phyloP scores from a whole-genome alignment of 2,113 vertebrate species.

The Forbesichthys agassizii region DNA sequence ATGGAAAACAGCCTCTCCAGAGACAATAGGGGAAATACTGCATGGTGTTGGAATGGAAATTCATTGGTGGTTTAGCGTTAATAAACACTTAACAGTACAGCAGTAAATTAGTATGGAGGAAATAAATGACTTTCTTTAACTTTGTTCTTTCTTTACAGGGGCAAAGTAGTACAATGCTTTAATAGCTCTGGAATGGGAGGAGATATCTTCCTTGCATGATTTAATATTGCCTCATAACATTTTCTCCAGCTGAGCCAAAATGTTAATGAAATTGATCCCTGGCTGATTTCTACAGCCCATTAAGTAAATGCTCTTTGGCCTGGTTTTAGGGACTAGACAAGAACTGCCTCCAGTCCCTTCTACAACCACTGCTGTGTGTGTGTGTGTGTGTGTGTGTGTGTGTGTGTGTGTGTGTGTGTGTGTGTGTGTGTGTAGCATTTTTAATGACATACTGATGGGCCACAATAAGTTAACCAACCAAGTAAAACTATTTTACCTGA shows the following conservation, averaged over 20 bases:
- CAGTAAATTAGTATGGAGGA: too few species aligned
- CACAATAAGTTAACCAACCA: constrained; percentile 13
- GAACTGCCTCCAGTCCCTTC: constrained; percentile 11
- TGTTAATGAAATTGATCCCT: constrained; percentile 59
- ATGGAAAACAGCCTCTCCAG: constrained; percentile 27
- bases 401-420: constrained; percentile 9
- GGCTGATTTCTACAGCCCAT: constrained; percentile 43
- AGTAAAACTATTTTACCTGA: constrained; percentile 41
- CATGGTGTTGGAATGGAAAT: too few species aligned
- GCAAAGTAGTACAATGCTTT: constrained; percentile 18
- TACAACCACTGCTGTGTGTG: neutral
- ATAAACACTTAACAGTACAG: too few species aligned
- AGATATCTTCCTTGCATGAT: constrained; percentile 33
- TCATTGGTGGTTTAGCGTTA: too few species aligned
- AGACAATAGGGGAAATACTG: neutral
- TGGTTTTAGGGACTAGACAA: constrained; percentile 38
- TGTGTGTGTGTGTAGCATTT: neutral
- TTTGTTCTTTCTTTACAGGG: neutral
- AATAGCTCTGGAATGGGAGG: constrained; percentile 23
- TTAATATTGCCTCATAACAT: constrained; percentile 34
- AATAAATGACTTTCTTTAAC: too few species aligned
- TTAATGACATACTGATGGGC: constrained; percentile 21
- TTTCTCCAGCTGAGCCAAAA: constrained; percentile 37
- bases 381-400: neutral
- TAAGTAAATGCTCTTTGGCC: constrained; percentile 37